Base-by-base conservation (phyloP, 2,797 vertebrate species). In the Neolamprologus multifasciatus region DNA sequence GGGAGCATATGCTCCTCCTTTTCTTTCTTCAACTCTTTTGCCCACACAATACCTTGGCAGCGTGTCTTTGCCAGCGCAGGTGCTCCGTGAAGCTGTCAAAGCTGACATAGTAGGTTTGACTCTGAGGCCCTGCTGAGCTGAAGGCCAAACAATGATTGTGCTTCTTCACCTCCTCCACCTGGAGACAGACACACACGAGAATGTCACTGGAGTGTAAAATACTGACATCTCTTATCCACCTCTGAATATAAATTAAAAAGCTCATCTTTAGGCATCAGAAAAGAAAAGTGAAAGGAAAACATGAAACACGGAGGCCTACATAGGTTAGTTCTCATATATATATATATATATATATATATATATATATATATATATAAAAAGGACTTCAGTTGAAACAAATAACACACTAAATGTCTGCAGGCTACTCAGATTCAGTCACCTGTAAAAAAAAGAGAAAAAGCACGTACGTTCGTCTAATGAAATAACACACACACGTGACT, bases 151-250 rank as follows among this genome's bases (percentile, higher is more conserved):
- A 99, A 96, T 99, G 98, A 95, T 96, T 98, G 97, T 99, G 98
- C 96, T 98, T 99, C 94, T 98, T 98, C 93, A 99, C 98, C 96
- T 99, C 98, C 96, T 99, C 98, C 91, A 99, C 98, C 98, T 99
- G 93, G 33, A 89, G 74, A 26, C 43, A 86, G 55, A 89, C 43
- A 91, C 33, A 90, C 71, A 84, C 14, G 31, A 23, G 40, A 83
- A 43, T 48, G 81, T 82, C 69, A 80, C 77, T 43, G 83, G 17
- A 80, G 69, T 64, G 23, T 81, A 54, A 92, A 71, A 84, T n/a
- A 45, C 59, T 83, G 82, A 86, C 79, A 90, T 71, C 33, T 71
- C 76, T 77, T 78, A 69, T 21, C 78, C 64, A 16, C 21, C 9
- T 51, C 38, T 78, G 55, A 84, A 83, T 78, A 83, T 17, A 80